Evolutionary conservation across 2,113 vertebrate species (phyloP), one percentile per base, ranked within the genome.

Genomic region (Acanthochromis polyacanthus): DNA sequence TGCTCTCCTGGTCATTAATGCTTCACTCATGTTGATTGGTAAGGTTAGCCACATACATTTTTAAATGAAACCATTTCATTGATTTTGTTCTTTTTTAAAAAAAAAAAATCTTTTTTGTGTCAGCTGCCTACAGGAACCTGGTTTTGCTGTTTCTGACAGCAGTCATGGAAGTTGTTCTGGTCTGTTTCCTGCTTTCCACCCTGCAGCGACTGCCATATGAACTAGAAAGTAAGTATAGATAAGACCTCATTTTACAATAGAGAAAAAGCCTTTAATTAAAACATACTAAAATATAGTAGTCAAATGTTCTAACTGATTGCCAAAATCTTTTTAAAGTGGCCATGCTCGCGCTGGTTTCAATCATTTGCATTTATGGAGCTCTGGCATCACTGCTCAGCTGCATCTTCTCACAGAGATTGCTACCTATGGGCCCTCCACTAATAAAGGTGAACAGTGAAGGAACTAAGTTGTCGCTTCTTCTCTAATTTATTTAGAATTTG

Each of bases 121-220:
- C 90, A 97, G 96, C 96, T 87, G 89, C 94, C 64, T 93, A 93
- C 67, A 89, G 90, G 15, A 96, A 96, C n/a, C 0, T 96, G 59
- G 94, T 97, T 75, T 89, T 96, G 28, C 78, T 97, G 81, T 86
- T 91, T 72, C 65, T 93, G 75, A 96, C 95, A 59, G 57, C 88
- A 22, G 55, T 91, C 45, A 96, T 97, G 96, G 96, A 97, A 89
- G 80, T 96, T 22, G 48, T 95, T 77, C 77, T 95, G 7, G 20
- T 97, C 58, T 97, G 78, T 32, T 95, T 98, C 48, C 93, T 97
- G 38, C 95, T 98, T 48, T 96, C 96, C 48, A 96, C 96, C 0
- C 10, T 96, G 80, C 86, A 93, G n/a, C 91, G 8, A 9, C 94
- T 97, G 3, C 95, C 96, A 40, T 90, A 95, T 80, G 77, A 90